Conservation (phyloP, 35 echinoderm and acorn worm species). For the Diadema setosum region DNA sequence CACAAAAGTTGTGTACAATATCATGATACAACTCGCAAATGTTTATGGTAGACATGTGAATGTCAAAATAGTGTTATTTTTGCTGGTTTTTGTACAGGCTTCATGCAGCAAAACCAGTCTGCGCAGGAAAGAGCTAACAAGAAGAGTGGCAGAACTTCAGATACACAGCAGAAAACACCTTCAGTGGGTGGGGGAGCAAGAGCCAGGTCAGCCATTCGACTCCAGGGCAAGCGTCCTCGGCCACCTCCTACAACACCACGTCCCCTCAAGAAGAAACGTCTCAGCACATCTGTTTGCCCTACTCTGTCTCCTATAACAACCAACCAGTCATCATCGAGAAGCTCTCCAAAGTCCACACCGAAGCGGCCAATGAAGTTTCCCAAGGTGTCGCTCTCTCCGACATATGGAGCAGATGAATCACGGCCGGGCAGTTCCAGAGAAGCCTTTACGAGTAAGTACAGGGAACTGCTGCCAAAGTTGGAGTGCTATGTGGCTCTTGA, state of each 20-base stretch:
- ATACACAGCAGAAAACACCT: background rate
- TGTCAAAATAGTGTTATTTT: background rate
- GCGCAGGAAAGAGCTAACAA: background rate
- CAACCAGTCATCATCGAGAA: background rate
- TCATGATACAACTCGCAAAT: too few relatives aligned
- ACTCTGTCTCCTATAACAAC: background rate
- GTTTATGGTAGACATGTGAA: too few relatives aligned
- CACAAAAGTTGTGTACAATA: too few relatives aligned
- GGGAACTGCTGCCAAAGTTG: background rate
- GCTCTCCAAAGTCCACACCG: background rate
- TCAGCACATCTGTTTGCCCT: background rate
- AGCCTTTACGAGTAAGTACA: background rate
- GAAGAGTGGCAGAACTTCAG: background rate
- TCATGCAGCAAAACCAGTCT: background rate
- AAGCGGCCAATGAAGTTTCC: background rate
- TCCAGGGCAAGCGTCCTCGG: background rate
- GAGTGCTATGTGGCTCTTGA: conserved; percentile 4
- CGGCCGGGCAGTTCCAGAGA: background rate
- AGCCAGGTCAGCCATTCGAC: background rate
- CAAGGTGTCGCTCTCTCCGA: background rate
- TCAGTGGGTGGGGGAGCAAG: background rate
- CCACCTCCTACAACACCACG: conserved; percentile 4
- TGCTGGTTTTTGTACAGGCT: background rate
- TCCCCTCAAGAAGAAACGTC: background rate
- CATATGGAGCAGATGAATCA: background rate